Conservation (phyloP, 2,888 invertebrate species). For the Tuta absoluta region DNA sequence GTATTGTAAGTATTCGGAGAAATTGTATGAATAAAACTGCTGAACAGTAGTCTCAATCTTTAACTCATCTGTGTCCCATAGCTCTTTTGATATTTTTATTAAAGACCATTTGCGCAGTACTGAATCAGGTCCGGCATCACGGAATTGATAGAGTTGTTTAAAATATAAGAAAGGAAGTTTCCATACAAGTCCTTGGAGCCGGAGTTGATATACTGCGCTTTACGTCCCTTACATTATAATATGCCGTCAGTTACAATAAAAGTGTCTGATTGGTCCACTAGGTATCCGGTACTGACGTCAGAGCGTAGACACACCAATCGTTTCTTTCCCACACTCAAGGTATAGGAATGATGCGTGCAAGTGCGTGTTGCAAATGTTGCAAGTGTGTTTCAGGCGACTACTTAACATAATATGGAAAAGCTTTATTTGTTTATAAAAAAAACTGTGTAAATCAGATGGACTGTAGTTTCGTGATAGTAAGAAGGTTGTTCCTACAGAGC, state of each 20-base stretch:
- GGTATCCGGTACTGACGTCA: slow-evolving; percentile 80
- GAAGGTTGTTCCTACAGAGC: slow-evolving; percentile 3
- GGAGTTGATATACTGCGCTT: too few relatives aligned
- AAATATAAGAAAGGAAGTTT: too few relatives aligned
- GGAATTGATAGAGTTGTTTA: too few relatives aligned
- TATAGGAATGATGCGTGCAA: slow-evolving; percentile 79
- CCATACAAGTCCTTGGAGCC: too few relatives aligned
- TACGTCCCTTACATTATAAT: slow-evolving; percentile 1
- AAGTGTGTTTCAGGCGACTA: slow-evolving; percentile 53
- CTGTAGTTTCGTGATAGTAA: neutral
- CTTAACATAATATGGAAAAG: slow-evolving; percentile 46
- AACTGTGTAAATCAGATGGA: slow-evolving; percentile 37
- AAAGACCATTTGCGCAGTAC: too few relatives aligned
- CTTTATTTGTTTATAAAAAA: slow-evolving; percentile 47
- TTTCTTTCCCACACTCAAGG: slow-evolving; percentile 78
- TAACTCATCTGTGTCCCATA: neutral
- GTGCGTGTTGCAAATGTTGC: slow-evolving; percentile 53
- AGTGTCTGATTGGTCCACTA: slow-evolving; percentile 74
- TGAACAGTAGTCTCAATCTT: neutral
- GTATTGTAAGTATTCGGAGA: too few relatives aligned
- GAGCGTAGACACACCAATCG: slow-evolving; percentile 78
- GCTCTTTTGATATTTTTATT: neutral
- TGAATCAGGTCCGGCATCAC: too few relatives aligned
- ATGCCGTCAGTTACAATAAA: slow-evolving; percentile 49
- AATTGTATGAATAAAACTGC: neutral